Percentiles rank a stretch among this genome's conserved stretches.
phyloP scores from a whole-genome alignment of 1,140 invertebrate genomes.

The Formica exsecta region DNA sequence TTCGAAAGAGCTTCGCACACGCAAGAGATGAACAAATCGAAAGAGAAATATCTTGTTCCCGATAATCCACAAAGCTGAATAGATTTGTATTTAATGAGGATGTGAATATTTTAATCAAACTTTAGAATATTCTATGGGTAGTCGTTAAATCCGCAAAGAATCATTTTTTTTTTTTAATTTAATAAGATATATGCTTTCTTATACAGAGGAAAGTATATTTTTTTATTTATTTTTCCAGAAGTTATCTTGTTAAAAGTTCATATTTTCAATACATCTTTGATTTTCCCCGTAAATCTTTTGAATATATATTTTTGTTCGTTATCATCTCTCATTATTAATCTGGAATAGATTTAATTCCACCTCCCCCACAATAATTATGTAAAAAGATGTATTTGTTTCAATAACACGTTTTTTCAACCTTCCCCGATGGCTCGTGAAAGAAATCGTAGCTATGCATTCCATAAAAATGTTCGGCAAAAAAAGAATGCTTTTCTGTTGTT shows the following conservation, averaged over 20 bases:
- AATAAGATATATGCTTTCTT: neutral
- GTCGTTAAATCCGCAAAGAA: no score
- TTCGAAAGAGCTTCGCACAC: neutral
- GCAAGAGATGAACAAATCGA: conserved; percentile 24
- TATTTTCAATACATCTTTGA: neutral
- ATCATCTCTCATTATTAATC: neutral
- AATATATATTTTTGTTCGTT: neutral
- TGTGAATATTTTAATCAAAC: neutral
- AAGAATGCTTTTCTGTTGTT: conserved; percentile 47
- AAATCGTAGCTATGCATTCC: conserved; percentile 48
- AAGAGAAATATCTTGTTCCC: neutral
- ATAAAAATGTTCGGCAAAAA: conserved; percentile 31
- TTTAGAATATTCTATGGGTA: neutral
- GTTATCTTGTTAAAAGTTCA: neutral
- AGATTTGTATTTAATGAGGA: neutral
- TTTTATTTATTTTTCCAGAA: neutral
- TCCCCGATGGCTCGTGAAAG: neutral
- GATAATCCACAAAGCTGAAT: neutral
- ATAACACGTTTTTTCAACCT: neutral
- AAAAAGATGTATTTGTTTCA: neutral
- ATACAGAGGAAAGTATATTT: neutral
- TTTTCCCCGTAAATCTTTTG: neutral
- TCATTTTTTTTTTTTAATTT: neutral
- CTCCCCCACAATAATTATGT: neutral
- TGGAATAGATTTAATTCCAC: neutral